Evolutionary conservation across 2,797 vertebrate species (phyloP), one percentile per base, ranked within the genome.

Genomic region (Momotus momota): DNA sequence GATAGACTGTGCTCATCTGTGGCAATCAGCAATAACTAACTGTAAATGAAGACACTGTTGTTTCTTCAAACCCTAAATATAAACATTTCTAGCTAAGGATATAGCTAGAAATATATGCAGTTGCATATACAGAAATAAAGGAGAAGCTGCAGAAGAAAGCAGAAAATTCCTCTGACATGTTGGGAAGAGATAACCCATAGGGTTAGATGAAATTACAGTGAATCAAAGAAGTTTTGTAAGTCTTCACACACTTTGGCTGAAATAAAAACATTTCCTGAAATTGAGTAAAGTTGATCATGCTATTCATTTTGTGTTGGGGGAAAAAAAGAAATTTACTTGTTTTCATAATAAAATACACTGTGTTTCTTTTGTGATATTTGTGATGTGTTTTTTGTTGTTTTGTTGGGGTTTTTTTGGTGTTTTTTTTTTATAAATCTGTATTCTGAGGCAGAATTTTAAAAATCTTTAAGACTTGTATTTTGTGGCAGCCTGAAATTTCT

Each of bases 321-420:
- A 48, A n/a, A 9, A 52, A 46, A 61, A 3, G 2, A 40, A 14
- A 14, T 1, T 3, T 26, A 29, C 1, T 51, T 29, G 0, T 69
- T 58, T 81, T 67, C 43, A 33, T 8, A 75, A 41, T 40, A 64
- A 71, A 71, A 35, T 58, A 54, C 26, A 38, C 78, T 26, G 1
- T 0, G 3, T 27, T 75, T 41, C 3, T 70, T 61, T 52, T 62
- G 11, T 71, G 15, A 40, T 43, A 6, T 1, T 48, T 62, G 46
- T 46, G 26, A 38, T 4, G 41, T 33, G 11, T 35, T 12, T 43
- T 9, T 13, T 5, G 5, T 13, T 26, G 26, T 51, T 38, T 41
- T 35, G 17, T 38, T 58, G 10, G 18, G 21, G 22, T 75, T 55
- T 40, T 46, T 48, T 9, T 25, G 22, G 46, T 41, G 10, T 46